Base-by-base conservation (phyloP, 2,888 invertebrate genomes). In the Trichogramma evanescens region DNA sequence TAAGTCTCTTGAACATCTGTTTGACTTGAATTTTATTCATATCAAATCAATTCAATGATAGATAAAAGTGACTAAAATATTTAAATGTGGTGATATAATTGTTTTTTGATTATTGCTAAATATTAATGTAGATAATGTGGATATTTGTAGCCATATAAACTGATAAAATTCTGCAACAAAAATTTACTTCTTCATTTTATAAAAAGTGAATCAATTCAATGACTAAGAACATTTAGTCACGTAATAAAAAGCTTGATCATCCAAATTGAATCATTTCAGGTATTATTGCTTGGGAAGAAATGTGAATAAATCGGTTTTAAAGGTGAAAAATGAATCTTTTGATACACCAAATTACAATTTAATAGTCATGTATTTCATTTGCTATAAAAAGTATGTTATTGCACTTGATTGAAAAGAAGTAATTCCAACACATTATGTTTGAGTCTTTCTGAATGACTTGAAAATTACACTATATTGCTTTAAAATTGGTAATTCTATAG, bases 181-280 rank as follows among this genome's bases (percentile, higher is more conserved):
- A 26, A 26, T 54, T 50, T 56, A n/a, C 7, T 41, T 40, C 42
- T n/a, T 51, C 41, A 41, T 10, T 26, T 26, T 5, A 52, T 54
- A 45, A 46, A 9, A 9, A 46, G 10, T 46, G 9, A 46, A 46
- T 52, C 39, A 7, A 52, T 58, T 56, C 44, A 56, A 45, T 38
- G 56, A 49, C 54, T 55, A 58, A 44, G 54, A 54, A 42, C 44
- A 38, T 39, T 42, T 6, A 9, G 39, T 50, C 43, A 57, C 55
- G 54, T 63, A 55, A 50, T 41, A 58, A 62, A 54, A 26, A 59
- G 54, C 49, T 59, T 67, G 56, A 68, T 61, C 54, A 54, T 56
- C 56, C 56, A 51, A 58, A 69, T 67, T 70, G 66, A 56, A 69
- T 43, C 67, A 70, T 74, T 74, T 66, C 71, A 73, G 73, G 73